Evolutionary conservation across 2,888 invertebrate species (phyloP), one percentile per base, ranked within the genome.

Genomic region (Mycalesis mineus): DNA sequence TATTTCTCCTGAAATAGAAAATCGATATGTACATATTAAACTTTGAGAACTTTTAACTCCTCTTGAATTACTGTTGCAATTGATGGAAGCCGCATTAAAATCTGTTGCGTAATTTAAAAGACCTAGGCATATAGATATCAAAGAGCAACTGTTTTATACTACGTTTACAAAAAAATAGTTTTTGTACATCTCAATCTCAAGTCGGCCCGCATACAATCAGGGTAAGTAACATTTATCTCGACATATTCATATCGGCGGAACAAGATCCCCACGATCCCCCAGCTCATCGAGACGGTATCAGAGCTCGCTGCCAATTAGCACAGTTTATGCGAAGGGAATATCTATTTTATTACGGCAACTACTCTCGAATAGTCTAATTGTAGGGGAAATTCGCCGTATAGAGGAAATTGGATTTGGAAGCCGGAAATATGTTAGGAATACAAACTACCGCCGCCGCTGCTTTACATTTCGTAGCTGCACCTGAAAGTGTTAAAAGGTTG

Each of bases 331-430:
- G 42, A 49, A 14, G 61, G 63, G 51, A 64, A 64, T 62, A 62
- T 60, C 60, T 56, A 55, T 61, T 62, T 64, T 64, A 62, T 58
- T 61, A 55, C 58, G 37, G 33, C 17, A 52, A 58, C 55, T 61
- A 55, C 45, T 29, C 50, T 47, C 45, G 55, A 50, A 55, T 58
- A 49, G 55, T 55, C 50, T 58, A 61, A 58, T 61, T 61, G 51
- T 53, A 48, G 15, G 52, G 55, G 61, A 33, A 55, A 51, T 54
- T 58, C 48, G 14, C 48, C 37, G 47, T 61, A 37, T 49, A 55
- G 55, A 36, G 55, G 52, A 57, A 55, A 61, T 61, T 61, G 61
- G 55, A 48, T 58, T 61, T 55, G 51, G 17, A 45, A 33, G 13
- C 44, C 45, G 45, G 42, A 44, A 36, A 29, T 50, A 52, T 36